These are phyloP conservation scores for Mactromeris polynyma DNA, from an alignment of 2,888 invertebrate species.

Conservation along the genomic window DNA sequence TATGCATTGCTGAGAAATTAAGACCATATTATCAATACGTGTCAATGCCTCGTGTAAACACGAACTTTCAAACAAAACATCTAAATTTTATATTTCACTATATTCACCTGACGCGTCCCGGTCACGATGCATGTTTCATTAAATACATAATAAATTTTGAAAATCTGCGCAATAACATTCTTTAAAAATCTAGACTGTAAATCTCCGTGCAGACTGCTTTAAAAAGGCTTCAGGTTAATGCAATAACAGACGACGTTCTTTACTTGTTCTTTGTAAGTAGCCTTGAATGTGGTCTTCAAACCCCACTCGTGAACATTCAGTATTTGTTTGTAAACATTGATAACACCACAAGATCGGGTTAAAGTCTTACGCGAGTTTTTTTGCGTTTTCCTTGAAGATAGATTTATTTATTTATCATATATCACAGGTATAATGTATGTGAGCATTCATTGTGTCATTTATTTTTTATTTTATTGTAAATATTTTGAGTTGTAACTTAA, in stretches of 20 bases:
- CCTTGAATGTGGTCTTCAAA: constrained; percentile 23
- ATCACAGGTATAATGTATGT: neutral
- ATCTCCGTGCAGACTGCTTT: neutral
- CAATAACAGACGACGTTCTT: constrained; percentile 61
- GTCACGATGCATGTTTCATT: too few relatives aligned
- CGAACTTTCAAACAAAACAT: too few relatives aligned
- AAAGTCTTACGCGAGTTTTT: constrained; percentile 29
- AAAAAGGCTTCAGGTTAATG: constrained; percentile 52
- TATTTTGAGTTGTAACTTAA: neutral
- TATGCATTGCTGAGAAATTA: neutral
- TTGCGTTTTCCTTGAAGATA: neutral
- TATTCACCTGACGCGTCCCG: too few relatives aligned
- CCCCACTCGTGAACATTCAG: constrained; percentile 42
- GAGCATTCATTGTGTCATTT: neutral
- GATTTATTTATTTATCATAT: constrained; percentile 25
- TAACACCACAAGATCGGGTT: constrained; percentile 50
- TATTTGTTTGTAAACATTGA: constrained; percentile 59
- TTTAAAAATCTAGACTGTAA: neutral
- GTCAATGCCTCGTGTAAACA: too few relatives aligned
- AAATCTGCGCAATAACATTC: neutral
- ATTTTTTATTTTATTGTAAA: neutral
- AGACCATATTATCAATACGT: neutral
- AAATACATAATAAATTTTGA: too few relatives aligned
- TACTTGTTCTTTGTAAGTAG: constrained; percentile 27
- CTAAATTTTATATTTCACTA: too few relatives aligned